Percentiles rank a stretch among this genome's conserved stretches.
phyloP scores from a whole-genome alignment of 2,888 invertebrate genomes.

The Ctena decussata region DNA sequence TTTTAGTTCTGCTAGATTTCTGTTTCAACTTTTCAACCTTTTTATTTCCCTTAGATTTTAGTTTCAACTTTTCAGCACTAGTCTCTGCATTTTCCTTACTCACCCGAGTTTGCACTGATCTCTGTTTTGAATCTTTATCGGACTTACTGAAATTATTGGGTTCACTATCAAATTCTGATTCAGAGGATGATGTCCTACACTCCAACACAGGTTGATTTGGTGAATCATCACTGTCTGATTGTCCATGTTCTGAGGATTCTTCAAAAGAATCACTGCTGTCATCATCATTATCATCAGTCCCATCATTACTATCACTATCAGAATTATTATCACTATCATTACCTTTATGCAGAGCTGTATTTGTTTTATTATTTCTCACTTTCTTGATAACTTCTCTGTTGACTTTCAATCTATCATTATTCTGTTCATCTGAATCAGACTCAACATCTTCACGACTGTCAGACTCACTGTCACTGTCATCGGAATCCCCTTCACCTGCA shows the following conservation, averaged over 20 bases:
- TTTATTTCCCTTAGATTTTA: neutral
- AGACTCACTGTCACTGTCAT: no score
- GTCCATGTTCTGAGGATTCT: neutral
- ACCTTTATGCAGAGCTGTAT: no score
- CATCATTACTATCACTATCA: no score
- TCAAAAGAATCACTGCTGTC: neutral
- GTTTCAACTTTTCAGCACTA: neutral
- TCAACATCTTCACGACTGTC: no score
- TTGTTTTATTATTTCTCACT: no score
- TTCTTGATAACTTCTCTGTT: no score
- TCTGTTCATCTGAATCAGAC: no score
- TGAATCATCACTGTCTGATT: no score
- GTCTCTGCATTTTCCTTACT: neutral
- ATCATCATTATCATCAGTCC: conserved; percentile 7
- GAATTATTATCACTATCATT: no score
- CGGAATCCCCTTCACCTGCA: no score
- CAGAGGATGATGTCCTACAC: neutral
- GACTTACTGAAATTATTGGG: neutral
- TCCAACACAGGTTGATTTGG: no score
- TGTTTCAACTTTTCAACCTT: neutral
- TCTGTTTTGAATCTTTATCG: neutral
- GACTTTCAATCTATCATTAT: no score
- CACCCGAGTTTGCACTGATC: neutral
- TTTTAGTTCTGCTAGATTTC: neutral
- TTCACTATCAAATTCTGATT: neutral